phyloP scores from a whole-genome alignment of 2,113 vertebrate genomes.

The Chloropsis hardwickii region DNA sequence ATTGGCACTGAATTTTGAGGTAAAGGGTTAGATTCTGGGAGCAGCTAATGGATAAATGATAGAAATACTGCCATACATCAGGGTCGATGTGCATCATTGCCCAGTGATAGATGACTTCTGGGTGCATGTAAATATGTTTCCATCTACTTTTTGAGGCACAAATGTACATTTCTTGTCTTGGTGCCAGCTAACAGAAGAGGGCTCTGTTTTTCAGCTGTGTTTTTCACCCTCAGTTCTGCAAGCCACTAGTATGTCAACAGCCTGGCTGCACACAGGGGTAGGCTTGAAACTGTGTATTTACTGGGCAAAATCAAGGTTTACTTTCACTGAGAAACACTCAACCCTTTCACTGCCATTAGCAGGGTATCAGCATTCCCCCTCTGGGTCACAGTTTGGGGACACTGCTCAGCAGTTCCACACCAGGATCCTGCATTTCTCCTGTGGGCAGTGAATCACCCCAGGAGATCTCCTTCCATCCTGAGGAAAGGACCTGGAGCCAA shows the following conservation, averaged over 20 bases:
- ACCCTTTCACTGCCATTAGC: not conserved
- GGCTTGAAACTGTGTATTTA: not conserved
- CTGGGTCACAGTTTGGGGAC: no score
- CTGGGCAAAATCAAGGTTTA: not conserved
- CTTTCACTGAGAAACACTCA: not conserved
- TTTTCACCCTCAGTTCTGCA: not conserved
- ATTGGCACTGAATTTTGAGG: not conserved
- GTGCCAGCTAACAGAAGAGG: constrained; percentile 10
- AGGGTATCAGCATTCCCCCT: not conserved
- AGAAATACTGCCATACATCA: not conserved
- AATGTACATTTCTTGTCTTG: not conserved
- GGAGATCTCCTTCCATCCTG: not conserved
- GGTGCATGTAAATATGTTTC: not conserved
- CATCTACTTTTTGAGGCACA: not conserved
- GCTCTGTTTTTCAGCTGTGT: constrained; percentile 7
- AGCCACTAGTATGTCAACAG: not conserved
- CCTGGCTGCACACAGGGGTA: not conserved
- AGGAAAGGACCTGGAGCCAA: not conserved
- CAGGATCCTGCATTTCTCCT: not conserved
- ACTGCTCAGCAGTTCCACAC: not conserved
- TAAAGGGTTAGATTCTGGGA: not conserved
- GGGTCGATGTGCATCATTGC: not conserved
- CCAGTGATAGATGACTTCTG: not conserved
- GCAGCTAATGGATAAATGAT: not conserved
- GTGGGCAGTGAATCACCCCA: fast-evolving